These are phyloP conservation scores for Plebejus melissa DNA, from an alignment of 2,888 invertebrate genomes.

Conservation along the genomic window DNA sequence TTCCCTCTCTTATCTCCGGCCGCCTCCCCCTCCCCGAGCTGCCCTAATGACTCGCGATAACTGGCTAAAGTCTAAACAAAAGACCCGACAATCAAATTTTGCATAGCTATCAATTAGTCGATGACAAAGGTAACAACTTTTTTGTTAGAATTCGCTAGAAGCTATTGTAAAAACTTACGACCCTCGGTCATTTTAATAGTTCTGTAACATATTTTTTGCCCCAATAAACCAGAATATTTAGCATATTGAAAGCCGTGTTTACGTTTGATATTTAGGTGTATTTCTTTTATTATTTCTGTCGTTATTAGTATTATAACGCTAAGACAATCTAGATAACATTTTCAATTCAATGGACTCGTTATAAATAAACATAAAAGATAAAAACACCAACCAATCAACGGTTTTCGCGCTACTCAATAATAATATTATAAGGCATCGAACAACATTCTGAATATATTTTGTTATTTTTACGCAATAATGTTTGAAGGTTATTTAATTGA, in stretches of 20 bases:
- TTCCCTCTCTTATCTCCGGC: constrained; percentile 31
- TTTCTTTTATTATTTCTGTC: not conserved
- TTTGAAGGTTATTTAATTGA: constrained; percentile 24
- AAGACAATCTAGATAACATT: not conserved
- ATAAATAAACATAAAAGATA: not conserved
- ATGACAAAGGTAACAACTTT: constrained; percentile 15
- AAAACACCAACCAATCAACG: not conserved
- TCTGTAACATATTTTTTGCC: not conserved
- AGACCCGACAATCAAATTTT: constrained; percentile 4
- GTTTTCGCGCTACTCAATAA: not conserved
- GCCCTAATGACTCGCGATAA: constrained; percentile 6
- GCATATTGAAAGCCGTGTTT: constrained; percentile 1
- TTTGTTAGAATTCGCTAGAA: not conserved
- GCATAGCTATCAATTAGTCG: not conserved
- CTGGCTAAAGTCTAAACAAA: not conserved
- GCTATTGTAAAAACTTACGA: not conserved
- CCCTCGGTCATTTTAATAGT: not conserved
- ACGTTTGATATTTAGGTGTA: not conserved
- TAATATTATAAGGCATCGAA: not conserved
- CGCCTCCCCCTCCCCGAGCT: not conserved
- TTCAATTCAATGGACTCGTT: not conserved
- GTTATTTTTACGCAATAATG: constrained; percentile 21
- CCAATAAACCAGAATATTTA: not conserved
- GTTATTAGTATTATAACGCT: not conserved
- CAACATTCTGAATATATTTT: constrained; percentile 11